These are phyloP conservation scores for Raja brachyura DNA, from an alignment of 2,113 vertebrate genomes.

Conservation along the genomic window DNA sequence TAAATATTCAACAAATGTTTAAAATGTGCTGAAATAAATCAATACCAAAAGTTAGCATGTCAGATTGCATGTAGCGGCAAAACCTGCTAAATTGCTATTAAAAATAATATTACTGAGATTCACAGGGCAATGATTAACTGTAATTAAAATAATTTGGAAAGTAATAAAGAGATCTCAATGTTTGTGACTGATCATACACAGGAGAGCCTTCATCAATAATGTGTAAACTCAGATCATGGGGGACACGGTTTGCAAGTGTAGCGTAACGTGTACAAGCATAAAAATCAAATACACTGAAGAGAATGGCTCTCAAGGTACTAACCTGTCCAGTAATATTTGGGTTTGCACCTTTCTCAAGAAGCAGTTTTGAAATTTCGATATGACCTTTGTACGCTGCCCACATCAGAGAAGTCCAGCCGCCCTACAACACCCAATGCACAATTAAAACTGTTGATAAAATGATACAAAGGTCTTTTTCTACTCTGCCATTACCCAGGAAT, in stretches of 20 bases:
- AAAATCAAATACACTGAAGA: background rate
- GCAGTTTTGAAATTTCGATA: conserved; percentile 72
- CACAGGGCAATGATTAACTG: too few relatives aligned
- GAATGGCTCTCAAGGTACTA: conserved; percentile 42
- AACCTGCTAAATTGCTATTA: too few relatives aligned
- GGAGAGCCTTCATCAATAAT: background rate
- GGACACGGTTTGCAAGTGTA: too few relatives aligned
- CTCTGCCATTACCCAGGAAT: background rate
- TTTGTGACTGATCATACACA: background rate
- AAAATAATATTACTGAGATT: too few relatives aligned
- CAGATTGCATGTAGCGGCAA: too few relatives aligned
- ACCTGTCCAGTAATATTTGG: conserved; percentile 95
- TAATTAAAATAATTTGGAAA: too few relatives aligned
- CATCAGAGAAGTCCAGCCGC: conserved; percentile 95
- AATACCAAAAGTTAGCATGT: background rate
- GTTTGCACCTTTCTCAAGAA: conserved; percentile 83
- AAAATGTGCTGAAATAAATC: conserved; percentile 3
- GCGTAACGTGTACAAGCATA: background rate
- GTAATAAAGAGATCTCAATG: background rate
- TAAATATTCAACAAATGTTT: background rate
- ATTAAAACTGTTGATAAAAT: background rate
- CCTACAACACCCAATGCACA: conserved; percentile 54
- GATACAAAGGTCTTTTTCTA: background rate
- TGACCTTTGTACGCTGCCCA: conserved; percentile 92
- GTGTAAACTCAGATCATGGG: background rate